Evolutionary conservation across 2,113 vertebrate species (phyloP).

Genomic region (Leptobrachium ailaonicum): DNA sequence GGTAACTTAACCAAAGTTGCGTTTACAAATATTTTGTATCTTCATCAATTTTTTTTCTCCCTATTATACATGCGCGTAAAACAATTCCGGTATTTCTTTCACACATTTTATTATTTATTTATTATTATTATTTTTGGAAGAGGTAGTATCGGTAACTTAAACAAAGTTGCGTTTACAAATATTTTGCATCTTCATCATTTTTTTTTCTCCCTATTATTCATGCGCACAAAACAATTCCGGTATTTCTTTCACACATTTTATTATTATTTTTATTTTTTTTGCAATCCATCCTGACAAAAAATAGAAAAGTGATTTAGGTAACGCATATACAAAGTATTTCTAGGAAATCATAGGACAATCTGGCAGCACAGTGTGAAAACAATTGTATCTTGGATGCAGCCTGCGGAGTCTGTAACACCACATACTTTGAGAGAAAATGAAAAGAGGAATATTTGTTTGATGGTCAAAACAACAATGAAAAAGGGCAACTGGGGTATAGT

Average conservation of each 20-base stretch:
- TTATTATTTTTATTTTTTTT: neutral
- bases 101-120: too few relatives aligned
- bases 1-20: too few relatives aligned
- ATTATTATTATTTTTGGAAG: too few relatives aligned
- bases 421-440: constrained; percentile 46
- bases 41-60: too few relatives aligned
- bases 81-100: too few relatives aligned
- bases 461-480: constrained; percentile 43
- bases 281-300: neutral
- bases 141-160: too few relatives aligned
- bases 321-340: constrained; percentile 9
- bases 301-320: neutral
- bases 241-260: too few relatives aligned
- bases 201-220: too few relatives aligned
- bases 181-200: neutral
- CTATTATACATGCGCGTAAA: too few relatives aligned
- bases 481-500: constrained; percentile 35
- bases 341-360: constrained; percentile 42
- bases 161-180: neutral
- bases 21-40: too few relatives aligned
- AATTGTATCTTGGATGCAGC: constrained; percentile 41
- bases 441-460: constrained; percentile 44
- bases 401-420: constrained; percentile 44
- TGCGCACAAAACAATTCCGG: too few relatives aligned
- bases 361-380: constrained; percentile 42